Evolutionary conservation across 2,797 vertebrate genomes (phyloP).

Genomic region (Falco peregrinus): DNA sequence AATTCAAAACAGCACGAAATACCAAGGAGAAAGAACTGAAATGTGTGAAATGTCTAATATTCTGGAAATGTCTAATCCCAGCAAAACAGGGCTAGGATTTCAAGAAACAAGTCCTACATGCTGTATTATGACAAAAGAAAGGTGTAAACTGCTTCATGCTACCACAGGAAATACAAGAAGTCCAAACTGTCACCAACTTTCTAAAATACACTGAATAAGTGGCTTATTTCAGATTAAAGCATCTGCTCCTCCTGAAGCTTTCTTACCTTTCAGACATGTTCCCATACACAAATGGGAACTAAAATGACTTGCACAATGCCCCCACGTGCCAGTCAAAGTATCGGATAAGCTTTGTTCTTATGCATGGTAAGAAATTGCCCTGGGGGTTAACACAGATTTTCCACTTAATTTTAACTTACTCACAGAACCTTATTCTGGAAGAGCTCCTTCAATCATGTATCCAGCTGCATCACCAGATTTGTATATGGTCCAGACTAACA

Average conservation of each 20-base stretch:
- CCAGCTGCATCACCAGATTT: slow-evolving; percentile 2
- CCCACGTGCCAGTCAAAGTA: neutral
- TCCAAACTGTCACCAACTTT: neutral
- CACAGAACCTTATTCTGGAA: neutral
- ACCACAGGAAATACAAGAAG: neutral
- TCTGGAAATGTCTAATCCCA: neutral
- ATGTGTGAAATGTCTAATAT: neutral
- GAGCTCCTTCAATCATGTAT: neutral
- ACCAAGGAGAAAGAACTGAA: neutral
- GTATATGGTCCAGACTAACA: neutral
- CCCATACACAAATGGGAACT: neutral
- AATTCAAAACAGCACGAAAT: neutral
- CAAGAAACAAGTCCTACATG: neutral
- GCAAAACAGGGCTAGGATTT: neutral
- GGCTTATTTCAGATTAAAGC: neutral
- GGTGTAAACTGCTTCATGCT: neutral
- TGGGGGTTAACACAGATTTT: slow-evolving; percentile 23
- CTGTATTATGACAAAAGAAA: neutral
- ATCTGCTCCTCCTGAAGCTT: neutral
- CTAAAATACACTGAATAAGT: neutral
- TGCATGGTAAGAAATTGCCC: neutral
- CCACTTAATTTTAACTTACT: neutral
- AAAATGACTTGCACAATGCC: neutral
- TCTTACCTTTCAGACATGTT: neutral
- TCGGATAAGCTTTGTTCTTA: neutral